Percentiles rank a stretch among this genome's conserved stretches.
Evolutionary conservation across 2,888 invertebrate genomes (phyloP).

Genomic region (Pseudococcus longispinus): DNA sequence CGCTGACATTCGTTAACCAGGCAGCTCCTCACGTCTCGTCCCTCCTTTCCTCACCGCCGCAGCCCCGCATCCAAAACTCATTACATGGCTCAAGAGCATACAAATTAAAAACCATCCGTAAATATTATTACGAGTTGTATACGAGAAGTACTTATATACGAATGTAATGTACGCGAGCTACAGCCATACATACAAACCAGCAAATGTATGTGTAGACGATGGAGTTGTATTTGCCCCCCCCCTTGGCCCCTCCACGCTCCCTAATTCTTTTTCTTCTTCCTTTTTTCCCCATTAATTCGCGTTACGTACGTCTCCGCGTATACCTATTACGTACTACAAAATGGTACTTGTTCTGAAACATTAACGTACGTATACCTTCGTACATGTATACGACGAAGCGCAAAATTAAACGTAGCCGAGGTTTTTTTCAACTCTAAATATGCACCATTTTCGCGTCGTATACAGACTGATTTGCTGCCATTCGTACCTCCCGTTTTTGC

Average conservation of each 20-base stretch:
- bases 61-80: neutral
- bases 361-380: neutral
- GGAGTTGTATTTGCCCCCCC: neutral
- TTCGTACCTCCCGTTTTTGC: neutral
- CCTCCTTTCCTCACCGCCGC: neutral
- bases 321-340: neutral
- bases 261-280: neutral
- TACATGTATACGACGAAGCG: neutral
- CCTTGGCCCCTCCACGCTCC: neutral
- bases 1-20: neutral
- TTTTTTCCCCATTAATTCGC: neutral
- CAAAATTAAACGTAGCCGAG: neutral
- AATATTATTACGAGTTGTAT: neutral
- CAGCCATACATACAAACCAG: neutral
- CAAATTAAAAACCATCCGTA: conserved; percentile 13
- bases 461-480: neutral
- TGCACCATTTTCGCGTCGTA: neutral
- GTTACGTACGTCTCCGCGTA: neutral
- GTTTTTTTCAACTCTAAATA: neutral
- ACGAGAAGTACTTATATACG: neutral
- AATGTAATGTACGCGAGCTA: neutral
- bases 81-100: neutral
- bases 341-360: neutral
- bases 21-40: neutral
- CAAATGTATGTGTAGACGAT: neutral